Base-by-base conservation (phyloP, 2,888 invertebrate genomes). In the Subacronicta megacephala region DNA sequence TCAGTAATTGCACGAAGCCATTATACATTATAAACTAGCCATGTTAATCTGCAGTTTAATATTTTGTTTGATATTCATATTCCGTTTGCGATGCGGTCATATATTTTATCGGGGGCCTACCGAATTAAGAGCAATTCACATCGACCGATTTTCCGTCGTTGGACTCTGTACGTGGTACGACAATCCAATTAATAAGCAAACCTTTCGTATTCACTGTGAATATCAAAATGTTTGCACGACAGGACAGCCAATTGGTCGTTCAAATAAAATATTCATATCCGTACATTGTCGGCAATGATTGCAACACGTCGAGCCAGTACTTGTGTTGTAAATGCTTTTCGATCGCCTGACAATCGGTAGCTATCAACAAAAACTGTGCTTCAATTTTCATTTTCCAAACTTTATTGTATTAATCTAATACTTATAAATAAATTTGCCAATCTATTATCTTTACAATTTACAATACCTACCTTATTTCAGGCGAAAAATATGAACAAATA, bases 151-250 rank as follows among this genome's bases (percentile, higher is more conserved):
- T 87, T 81, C 83, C 75, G 82, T 82, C 85, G 84, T 72, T 75
- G 78, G 76, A 58, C 61, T 70, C 75, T 67, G 77, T 78, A 83
- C 85, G 84, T 84, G 86, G 80, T 78, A 85, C 86, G 88, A 89
- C 86, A 91, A 90, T 90, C 89, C 89, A 90, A 89, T 91, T 92
- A 91, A 90, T 90, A 90, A 90, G 88, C 88, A 90, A 89, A 90
- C 88, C 89, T 91, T 90, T 88, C 85, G 88, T 81, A 90, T 87
- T 86, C 90, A 85, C 85, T 77, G 85, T 87, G 91, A 91, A 92
- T 92, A 90, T 88, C 82, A 90, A 92, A 31, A 90, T 89, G 84
- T 90, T 89, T 87, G 82, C 78, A 72, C 82, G 81, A 71, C 80
- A 83, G 79, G 78, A 72, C 80, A 83, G 78, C 82, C 84, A 88